Base-by-base conservation (phyloP, 1,140 invertebrate species). In the Saccostrea glomerata region DNA sequence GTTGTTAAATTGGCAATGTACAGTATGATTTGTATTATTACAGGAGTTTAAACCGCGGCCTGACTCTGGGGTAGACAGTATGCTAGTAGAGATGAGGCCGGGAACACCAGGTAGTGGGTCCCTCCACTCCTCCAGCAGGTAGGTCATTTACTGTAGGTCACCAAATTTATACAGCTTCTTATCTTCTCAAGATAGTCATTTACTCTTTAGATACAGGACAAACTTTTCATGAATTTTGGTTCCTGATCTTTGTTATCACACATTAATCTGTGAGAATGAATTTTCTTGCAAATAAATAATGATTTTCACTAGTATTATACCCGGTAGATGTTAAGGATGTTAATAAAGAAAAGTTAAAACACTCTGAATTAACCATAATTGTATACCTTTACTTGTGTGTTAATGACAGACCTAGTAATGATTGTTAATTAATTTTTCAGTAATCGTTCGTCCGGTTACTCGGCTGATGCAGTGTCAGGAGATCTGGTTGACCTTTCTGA, bases 61-160 rank as follows among this genome's bases (percentile, higher is more conserved):
- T 20, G 82, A 84, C 82, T 84, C 40, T 30, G 82, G 82, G 55
- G 55, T 84, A 40, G 82, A 56, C 36, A 84, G 82, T 25, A 84
- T 84, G 82, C 47, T 84, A 12, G 40, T 84, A 15, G 82, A 84
- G 20, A 47, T 25, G 55, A 84, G 82, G n/a, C 47, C 47, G 12
- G 82, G 40, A 55, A 84, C 82, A 13, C 82, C 82, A 20, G 82
- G 82, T 2, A 54, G 82, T 84, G 82, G 82, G 23, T 84, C 82
- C 55, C 47, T 84, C 23, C 82, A 84, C 7, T 84, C 82, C 20
- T 55, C 47, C 0, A 40, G 82, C 47, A 84, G 82, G 82, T 83
- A 82, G 23, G 17, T 30, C n/a, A n/a, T n/a, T n/a, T n/a, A n/a
- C n/a, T n/a, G n/a, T n/a, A n/a, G n/a, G n/a, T n/a, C n/a, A n/a